A percentile compares a stretch with the other conserved stretches of the same genome.
phyloP scores from a whole-genome alignment of 1,140 invertebrate species.

The Manduca sexta region DNA sequence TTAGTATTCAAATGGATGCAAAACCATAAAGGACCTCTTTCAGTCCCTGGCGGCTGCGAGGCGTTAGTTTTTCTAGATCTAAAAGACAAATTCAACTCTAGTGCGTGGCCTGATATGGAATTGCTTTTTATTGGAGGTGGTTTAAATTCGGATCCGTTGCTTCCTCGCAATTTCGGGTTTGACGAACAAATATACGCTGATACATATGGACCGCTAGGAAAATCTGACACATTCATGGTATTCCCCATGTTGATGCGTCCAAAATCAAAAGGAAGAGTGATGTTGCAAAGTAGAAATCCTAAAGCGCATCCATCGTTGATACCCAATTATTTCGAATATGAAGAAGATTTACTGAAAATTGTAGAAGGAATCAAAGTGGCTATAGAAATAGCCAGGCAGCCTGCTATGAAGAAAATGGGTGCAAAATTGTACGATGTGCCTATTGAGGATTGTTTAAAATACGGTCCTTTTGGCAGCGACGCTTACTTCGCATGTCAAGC shows the following conservation, averaged over 20 bases:
- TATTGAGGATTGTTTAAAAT: constrained; percentile 76
- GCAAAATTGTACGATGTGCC: constrained; percentile 76
- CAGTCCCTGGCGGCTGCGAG: constrained; percentile 87
- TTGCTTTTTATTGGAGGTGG: constrained; percentile 77
- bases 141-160: constrained; percentile 69
- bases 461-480: constrained; percentile 77
- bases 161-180: constrained; percentile 75
- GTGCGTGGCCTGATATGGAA: constrained; percentile 84
- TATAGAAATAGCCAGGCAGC: constrained; percentile 74
- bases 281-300: constrained; percentile 80
- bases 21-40: constrained; percentile 76
- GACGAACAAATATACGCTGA: constrained; percentile 72
- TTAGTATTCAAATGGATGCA: constrained; percentile 71
- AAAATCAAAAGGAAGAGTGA: constrained; percentile 82
- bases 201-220: constrained; percentile 70
- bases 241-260: constrained; percentile 83
- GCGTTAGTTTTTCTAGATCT: constrained; percentile 84
- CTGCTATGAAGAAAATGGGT: constrained; percentile 75
- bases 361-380: constrained; percentile 78
- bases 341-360: constrained; percentile 77
- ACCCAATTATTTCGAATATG: constrained; percentile 84
- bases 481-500: constrained; percentile 85
- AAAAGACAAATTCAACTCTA: constrained; percentile 75
- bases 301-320: constrained; percentile 85
- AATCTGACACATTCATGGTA: constrained; percentile 76